A percentile compares a stretch with the other conserved stretches of the same genome.
Conservation (phyloP, 2,888 invertebrate species). For the Boloria euphrosyne region DNA sequence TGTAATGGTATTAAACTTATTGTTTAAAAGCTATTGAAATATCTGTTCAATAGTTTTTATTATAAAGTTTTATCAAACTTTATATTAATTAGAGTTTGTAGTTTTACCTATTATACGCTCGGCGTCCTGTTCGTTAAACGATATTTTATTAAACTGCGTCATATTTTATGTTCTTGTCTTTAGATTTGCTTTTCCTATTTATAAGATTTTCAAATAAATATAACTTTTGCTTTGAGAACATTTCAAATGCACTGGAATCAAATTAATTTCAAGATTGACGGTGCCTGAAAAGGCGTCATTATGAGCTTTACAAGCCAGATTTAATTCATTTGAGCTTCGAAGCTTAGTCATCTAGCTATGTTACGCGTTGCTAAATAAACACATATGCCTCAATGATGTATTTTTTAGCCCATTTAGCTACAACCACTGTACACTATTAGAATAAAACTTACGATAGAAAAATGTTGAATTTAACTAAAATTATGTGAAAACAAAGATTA, state of each 20-base stretch:
- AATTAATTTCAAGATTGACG: slow-evolving; percentile 36
- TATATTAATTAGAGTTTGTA: slow-evolving; percentile 12
- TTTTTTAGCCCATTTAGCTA: too few relatives aligned
- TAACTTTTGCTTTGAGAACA: slow-evolving; percentile 21
- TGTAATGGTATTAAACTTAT: slow-evolving; percentile 26
- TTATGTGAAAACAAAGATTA: too few relatives aligned
- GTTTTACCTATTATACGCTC: slow-evolving; percentile 5
- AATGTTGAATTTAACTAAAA: too few relatives aligned
- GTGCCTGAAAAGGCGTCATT: slow-evolving; percentile 29
- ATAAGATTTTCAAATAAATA: slow-evolving; percentile 9
- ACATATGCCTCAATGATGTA: too few relatives aligned
- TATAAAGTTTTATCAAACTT: slow-evolving; percentile 22
- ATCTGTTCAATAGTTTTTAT: slow-evolving; percentile 22
- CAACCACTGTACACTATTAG: too few relatives aligned
- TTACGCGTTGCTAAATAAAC: slow-evolving; percentile 1
- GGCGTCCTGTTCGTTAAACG: slow-evolving; percentile 21
- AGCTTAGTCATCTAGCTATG: slow-evolving; percentile 28
- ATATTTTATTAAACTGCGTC: background rate
- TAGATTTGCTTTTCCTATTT: background rate
- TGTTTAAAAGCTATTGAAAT: slow-evolving; percentile 27
- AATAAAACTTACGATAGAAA: too few relatives aligned
- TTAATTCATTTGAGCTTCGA: slow-evolving; percentile 34
- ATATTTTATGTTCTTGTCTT: background rate
- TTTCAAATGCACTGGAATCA: slow-evolving; percentile 26
- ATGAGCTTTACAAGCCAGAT: slow-evolving; percentile 37